phyloP scores from a whole-genome alignment of 2,888 invertebrate genomes.

The Ferrisia virgata region DNA sequence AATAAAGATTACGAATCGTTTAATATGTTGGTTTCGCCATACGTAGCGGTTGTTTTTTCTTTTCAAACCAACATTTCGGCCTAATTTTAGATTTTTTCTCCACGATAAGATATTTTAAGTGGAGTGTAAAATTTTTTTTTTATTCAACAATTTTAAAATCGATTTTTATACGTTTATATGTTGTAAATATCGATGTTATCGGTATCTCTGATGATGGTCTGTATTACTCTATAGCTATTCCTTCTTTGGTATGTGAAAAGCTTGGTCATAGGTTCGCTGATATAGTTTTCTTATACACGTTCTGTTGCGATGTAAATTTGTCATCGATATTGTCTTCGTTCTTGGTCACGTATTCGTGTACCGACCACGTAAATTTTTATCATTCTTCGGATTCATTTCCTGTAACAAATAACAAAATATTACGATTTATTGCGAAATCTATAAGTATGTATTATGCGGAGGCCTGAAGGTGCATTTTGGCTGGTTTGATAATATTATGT shows the following conservation, averaged over 20 bases:
- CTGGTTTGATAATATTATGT: too few relatives aligned
- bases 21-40: neutral
- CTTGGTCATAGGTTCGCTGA: neutral
- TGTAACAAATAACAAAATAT: conserved; percentile 10
- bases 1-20: neutral
- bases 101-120: neutral
- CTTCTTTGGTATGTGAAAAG: neutral
- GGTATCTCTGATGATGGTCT: neutral
- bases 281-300: neutral
- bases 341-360: conserved; percentile 4
- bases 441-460: neutral
- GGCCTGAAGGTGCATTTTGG: neutral
- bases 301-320: neutral
- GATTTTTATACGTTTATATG: neutral
- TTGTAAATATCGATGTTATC: neutral
- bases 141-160: neutral
- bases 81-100: neutral
- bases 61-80: too few relatives aligned
- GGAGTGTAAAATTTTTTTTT: neutral
- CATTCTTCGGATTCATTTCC: neutral
- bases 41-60: neutral
- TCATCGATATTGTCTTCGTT: neutral
- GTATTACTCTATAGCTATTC: too few relatives aligned
- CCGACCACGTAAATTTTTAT: conserved; percentile 14
- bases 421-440: neutral